Percentiles rank a stretch among this genome's conserved stretches.
These are phyloP conservation scores for Caretta caretta DNA, from an alignment of 2,113 vertebrate species.

Conservation along the genomic window DNA sequence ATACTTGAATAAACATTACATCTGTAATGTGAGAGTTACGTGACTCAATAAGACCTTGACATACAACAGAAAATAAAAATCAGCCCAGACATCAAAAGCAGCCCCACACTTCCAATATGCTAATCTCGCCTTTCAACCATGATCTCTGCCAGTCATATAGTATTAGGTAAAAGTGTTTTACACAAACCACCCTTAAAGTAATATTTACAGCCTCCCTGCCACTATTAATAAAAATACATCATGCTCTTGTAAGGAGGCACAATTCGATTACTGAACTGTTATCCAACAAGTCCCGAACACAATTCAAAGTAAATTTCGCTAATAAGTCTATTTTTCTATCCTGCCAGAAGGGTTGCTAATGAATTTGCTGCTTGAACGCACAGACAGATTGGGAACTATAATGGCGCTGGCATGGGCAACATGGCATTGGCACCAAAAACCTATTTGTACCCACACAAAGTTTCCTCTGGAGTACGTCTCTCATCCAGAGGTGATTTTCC, in stretches of 20 bases:
- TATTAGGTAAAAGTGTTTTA: conserved; percentile 46
- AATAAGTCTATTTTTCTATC: conserved; percentile 77
- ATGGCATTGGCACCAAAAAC: conserved; percentile 77
- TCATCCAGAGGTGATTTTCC: conserved; percentile 80
- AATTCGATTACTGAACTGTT: conserved; percentile 77
- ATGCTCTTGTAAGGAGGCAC: conserved; percentile 65
- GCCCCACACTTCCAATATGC: neutral
- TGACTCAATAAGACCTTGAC: neutral
- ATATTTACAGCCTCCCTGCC: conserved; percentile 52
- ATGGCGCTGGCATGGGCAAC: conserved; percentile 70
- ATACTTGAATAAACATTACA: neutral
- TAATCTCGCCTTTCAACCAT: conserved; percentile 30
- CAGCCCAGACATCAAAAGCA: conserved; percentile 12
- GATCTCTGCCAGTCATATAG: conserved; percentile 6
- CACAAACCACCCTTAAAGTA: conserved; percentile 38
- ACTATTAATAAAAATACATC: conserved; percentile 73
- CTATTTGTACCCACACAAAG: conserved; percentile 77
- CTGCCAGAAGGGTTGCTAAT: conserved; percentile 82
- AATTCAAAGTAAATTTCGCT: conserved; percentile 79
- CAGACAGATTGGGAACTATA: conserved; percentile 82
- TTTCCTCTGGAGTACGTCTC: conserved; percentile 80
- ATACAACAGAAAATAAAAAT: neutral
- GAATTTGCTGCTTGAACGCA: conserved; percentile 86
- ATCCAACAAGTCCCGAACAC: conserved; percentile 76
- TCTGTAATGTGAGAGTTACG: neutral